Evolutionary conservation across 1,140 invertebrate genomes (phyloP).

Genomic region (Lepidotrigona ventralis): DNA sequence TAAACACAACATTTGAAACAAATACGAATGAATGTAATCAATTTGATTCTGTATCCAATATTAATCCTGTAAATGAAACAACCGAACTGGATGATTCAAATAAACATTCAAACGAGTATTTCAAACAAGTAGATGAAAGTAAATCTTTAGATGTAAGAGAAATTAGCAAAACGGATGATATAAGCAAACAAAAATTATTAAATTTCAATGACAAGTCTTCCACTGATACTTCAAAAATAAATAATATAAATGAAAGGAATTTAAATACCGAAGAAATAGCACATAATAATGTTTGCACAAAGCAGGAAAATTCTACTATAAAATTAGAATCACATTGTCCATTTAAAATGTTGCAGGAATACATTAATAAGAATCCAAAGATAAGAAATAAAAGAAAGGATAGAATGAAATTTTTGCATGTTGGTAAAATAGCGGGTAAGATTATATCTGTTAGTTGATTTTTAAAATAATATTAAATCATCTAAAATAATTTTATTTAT

Average conservation of each 20-base stretch:
- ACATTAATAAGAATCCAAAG: not conserved
- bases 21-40: not conserved
- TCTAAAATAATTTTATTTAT: slow-evolving; percentile 31
- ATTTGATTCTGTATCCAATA: not conserved
- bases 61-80: not conserved
- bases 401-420: not conserved
- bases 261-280: not conserved
- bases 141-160: not conserved
- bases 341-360: not conserved
- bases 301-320: not conserved
- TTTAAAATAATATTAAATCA: not conserved
- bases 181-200: not conserved
- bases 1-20: not conserved
- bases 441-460: not conserved
- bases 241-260: not conserved
- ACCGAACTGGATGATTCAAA: not conserved
- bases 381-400: not conserved
- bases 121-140: not conserved
- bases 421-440: slow-evolving; percentile 29
- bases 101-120: not conserved
- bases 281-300: not conserved
- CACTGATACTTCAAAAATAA: not conserved
- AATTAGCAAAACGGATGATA: too few relatives aligned
- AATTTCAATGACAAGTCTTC: not conserved
- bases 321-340: too few relatives aligned